Base-by-base conservation (phyloP, 2,113 vertebrate genomes). In the Saccopteryx leptura region DNA sequence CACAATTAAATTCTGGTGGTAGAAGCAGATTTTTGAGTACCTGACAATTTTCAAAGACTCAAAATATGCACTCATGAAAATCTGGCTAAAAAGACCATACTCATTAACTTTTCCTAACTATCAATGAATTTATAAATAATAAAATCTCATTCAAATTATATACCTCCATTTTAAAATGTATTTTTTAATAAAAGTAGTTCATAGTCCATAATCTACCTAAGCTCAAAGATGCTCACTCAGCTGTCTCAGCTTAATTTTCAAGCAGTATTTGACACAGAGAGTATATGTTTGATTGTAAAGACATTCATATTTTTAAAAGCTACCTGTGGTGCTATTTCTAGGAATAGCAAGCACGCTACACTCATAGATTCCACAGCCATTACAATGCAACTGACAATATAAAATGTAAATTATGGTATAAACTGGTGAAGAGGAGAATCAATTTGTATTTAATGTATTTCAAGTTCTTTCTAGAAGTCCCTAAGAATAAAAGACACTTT, bases 381-480 rank as follows among this genome's bases (percentile, higher is more conserved):
- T 85, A 97, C 24, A 85, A 61, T 82, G 21, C 10, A 89, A 94
- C 48, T 97, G 87, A 94, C 95, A 97, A 96, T 93, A 71, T 96
- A 97, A 95, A 98, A 94, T 80, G 72, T 83, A 98, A 98, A 96
- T 76, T 15, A 97, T 82, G 78, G 71, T 60, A 18, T 61, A 96
- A 94, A 96, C 39, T 95, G 78, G 79, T 96, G 82, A 78, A 91
- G 96, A 95, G 80, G 95, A 85, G 48, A 98, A 97, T 94, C 95
- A 97, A 88, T 98, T 96, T 94, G 26, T 2, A 26, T 63, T 97
- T 98, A 61, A 90, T 91, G 58, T 81, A 93, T 90, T 96, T 96
- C 33, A 98, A 98, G 65, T 97, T 98, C 84, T 88, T 97, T 97
- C 83, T 97, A 92, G 97, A 97, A 95, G 92, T 96, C 83, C 80